These are phyloP conservation scores for Nudaria mundana DNA, from an alignment of 2,888 invertebrate species.

Conservation along the genomic window DNA sequence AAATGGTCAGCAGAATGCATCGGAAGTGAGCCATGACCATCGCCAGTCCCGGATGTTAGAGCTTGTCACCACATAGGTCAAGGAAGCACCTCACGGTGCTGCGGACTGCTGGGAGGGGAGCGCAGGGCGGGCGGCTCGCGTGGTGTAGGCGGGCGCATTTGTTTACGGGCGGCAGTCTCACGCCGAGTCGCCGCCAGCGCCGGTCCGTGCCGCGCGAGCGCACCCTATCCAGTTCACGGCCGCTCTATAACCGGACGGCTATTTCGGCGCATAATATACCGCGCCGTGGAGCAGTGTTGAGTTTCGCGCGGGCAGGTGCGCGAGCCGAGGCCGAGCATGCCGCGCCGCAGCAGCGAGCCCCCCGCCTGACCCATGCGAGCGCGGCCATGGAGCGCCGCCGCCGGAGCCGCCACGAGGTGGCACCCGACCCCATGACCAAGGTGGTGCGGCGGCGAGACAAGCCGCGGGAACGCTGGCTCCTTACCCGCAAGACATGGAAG, in stretches of 20 bases:
- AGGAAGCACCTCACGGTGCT: slow-evolving; percentile 41
- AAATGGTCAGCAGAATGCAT: slow-evolving; percentile 19
- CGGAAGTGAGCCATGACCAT: slow-evolving; percentile 43
- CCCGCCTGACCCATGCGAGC: slow-evolving; percentile 45
- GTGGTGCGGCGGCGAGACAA: slow-evolving; percentile 80
- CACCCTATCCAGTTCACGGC: slow-evolving; percentile 77
- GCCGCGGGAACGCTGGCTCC: slow-evolving; percentile 91
- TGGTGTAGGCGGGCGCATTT: slow-evolving; percentile 50
- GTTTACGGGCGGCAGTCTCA: slow-evolving; percentile 53
- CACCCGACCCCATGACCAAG: slow-evolving; percentile 80
- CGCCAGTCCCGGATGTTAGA: slow-evolving; percentile 46
- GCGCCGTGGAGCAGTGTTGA: slow-evolving; percentile 68
- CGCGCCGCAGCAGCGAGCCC: slow-evolving; percentile 23
- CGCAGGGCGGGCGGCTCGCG: slow-evolving; percentile 38
- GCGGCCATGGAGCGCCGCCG: slow-evolving; percentile 69
- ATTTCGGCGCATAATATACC: slow-evolving; percentile 73
- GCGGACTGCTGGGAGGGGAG: slow-evolving; percentile 27
- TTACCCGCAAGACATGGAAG: slow-evolving; percentile 94
- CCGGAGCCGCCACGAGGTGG: slow-evolving; percentile 65
- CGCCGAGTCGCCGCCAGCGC: slow-evolving; percentile 43
- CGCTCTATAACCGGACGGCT: slow-evolving; percentile 76
- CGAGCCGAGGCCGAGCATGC: slow-evolving; percentile 54
- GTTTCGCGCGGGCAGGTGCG: slow-evolving; percentile 72
- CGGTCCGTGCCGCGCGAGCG: slow-evolving; percentile 51
- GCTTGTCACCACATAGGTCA: slow-evolving; percentile 55